Evolutionary conservation across 2,797 vertebrate genomes (phyloP), one percentile per base, ranked within the genome.

Genomic region (Protosalanx chinensis): DNA sequence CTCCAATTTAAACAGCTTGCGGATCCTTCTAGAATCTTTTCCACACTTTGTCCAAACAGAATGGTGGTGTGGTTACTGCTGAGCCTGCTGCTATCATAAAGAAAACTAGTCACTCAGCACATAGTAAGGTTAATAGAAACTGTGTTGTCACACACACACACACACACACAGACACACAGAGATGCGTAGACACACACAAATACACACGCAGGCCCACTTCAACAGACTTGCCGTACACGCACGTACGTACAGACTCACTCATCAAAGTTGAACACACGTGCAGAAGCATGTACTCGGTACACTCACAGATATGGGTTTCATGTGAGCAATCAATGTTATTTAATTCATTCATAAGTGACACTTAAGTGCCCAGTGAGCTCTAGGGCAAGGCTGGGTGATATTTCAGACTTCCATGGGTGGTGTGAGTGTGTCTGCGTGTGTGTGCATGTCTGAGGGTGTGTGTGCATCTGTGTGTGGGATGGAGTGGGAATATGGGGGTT

Each of bases 321-420:
- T 53, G 59, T 37, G 69, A 67, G 15, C 70, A 41, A 66, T 69
- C 65, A 46, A 64, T 58, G 51, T 37, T 57, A 57, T 59, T 72
- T 57, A 23, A 33, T 76, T 66, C 33, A 49, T 68, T 27, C 58
- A 65, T 72, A 63, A 68, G 68, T 58, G 41, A 77, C 23, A 51
- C 70, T 35, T 53, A 77, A 79, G 66, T 79, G 75, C 68, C 61
- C 61, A 35, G 56, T 70, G 79, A 82, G 74, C 59, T 66, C 51
- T 70, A 59, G 59, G 37, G 77, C 37, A 72, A 62, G 66, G 57
- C 66, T 61, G 35, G 69, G 71, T 60, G 49, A 72, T 76, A 72
- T 72, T 77, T 81, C 46, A 33, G 53, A n/a, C 64, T 15, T 59
- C 27, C 18, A 7, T 72, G 57, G 67, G 37, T 73, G 67, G 37